Conservation (phyloP, 2,797 vertebrate genomes). For the Paramormyrops hopkinsi region DNA sequence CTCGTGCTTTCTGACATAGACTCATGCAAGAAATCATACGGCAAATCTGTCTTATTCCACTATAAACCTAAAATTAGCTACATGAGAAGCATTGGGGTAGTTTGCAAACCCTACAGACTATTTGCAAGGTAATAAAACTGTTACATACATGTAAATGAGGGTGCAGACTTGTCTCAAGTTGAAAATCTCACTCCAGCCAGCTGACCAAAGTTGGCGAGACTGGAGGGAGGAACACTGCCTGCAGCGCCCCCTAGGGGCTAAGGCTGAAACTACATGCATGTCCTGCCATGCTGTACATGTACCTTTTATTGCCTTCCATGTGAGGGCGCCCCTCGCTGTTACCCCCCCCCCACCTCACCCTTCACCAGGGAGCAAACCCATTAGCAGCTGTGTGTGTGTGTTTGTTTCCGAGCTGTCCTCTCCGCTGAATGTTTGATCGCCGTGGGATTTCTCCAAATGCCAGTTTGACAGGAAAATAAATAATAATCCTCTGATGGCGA, state of each 20-base stretch:
- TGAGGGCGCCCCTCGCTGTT: conserved; percentile 4
- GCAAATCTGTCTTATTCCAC: background rate
- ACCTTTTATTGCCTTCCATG: background rate
- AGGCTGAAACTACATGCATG: background rate
- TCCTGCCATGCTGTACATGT: background rate
- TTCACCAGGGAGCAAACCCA: conserved; percentile 23
- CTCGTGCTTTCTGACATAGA: background rate
- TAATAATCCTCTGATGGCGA: conserved; percentile 55
- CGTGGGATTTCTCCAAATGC: conserved; percentile 44
- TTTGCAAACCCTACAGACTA: background rate
- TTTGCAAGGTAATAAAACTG: background rate
- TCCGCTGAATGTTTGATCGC: conserved; percentile 23
- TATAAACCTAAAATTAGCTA: background rate
- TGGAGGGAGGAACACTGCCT: background rate
- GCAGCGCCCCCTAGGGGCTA: background rate
- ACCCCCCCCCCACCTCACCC: conserved; percentile 1
- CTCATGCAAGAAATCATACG: background rate
- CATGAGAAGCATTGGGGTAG: background rate
- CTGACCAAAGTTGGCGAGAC: background rate
- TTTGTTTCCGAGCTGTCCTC: conserved; percentile 10
- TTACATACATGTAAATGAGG: background rate
- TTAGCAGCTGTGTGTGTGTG: conserved; percentile 25
- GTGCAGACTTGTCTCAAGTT: background rate
- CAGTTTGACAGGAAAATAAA: conserved; percentile 61
- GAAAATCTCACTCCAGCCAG: background rate